These are phyloP conservation scores for Oxycera nigricornis DNA, from an alignment of 2,888 invertebrate species.

Conservation along the genomic window DNA sequence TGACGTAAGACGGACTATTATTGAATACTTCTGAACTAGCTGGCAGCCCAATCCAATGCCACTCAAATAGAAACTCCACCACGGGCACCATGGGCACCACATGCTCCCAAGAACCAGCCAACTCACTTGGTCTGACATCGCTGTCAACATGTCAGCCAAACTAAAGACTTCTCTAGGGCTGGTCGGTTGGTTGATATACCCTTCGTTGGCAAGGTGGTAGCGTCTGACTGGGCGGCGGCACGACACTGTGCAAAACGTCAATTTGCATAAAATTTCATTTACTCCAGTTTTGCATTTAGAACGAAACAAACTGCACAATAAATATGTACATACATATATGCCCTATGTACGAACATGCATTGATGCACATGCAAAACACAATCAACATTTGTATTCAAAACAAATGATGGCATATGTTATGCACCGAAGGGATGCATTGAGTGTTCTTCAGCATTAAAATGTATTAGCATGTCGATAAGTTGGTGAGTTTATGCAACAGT, in stretches of 20 bases:
- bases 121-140: slow-evolving; percentile 44
- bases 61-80: background rate
- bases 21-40: too few species aligned
- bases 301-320: background rate
- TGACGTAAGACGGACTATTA: too few species aligned
- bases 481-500: too few species aligned
- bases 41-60: background rate
- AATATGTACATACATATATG: background rate
- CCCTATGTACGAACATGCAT: background rate
- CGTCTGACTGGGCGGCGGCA: background rate
- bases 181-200: background rate
- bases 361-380: too few species aligned
- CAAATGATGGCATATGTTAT: background rate
- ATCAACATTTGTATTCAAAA: background rate
- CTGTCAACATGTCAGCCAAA: slow-evolving; percentile 47
- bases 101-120: slow-evolving; percentile 2
- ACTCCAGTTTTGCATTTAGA: slow-evolving; percentile 33
- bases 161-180: slow-evolving; percentile 47
- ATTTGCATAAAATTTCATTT: slow-evolving; percentile 48
- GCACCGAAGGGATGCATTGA: too few species aligned
- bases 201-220: background rate
- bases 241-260: slow-evolving; percentile 46
- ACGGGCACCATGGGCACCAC: background rate
- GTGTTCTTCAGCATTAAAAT: too few species aligned
- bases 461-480: too few species aligned